Conservation (phyloP, 2,113 vertebrate species). For the Oryzias woworae region DNA sequence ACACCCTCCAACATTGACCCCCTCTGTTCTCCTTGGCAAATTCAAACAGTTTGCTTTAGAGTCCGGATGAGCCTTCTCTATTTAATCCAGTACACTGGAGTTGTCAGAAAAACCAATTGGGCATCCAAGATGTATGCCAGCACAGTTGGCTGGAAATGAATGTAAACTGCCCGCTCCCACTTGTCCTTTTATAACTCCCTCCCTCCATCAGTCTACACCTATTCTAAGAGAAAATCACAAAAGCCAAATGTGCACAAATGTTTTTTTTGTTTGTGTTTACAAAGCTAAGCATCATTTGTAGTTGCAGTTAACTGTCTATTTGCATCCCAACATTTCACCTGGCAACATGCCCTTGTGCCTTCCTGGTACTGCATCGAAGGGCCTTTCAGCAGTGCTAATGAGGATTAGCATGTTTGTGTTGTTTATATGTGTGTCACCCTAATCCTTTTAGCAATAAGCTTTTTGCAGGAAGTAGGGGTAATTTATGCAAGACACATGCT, state of each 20-base stretch:
- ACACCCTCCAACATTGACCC: slow-evolving; percentile 62
- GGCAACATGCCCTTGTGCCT: slow-evolving; percentile 36
- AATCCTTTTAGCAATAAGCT: slow-evolving; percentile 80
- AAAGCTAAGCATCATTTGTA: slow-evolving; percentile 37
- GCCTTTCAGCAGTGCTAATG: slow-evolving; percentile 77
- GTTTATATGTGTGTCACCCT: slow-evolving; percentile 78
- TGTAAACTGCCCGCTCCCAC: slow-evolving; percentile 28
- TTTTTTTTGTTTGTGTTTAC: slow-evolving; percentile 11
- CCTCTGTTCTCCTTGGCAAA: slow-evolving; percentile 76
- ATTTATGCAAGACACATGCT: slow-evolving; percentile 67
- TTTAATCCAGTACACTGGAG: slow-evolving; percentile 80
- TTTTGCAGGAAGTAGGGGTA: slow-evolving; percentile 70
- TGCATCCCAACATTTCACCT: slow-evolving; percentile 41
- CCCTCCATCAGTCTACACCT: slow-evolving; percentile 47
- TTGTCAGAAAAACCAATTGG: slow-evolving; percentile 74
- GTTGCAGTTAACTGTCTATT: slow-evolving; percentile 36
- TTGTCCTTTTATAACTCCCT: slow-evolving; percentile 35
- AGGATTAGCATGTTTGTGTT: slow-evolving; percentile 82
- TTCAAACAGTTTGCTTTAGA: slow-evolving; percentile 79
- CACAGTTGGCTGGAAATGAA: slow-evolving; percentile 57
- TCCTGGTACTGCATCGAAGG: slow-evolving; percentile 58
- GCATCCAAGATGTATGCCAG: slow-evolving; percentile 58
- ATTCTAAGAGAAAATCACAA: slow-evolving; percentile 22
- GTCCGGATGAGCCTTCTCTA: slow-evolving; percentile 74
- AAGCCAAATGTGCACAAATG: slow-evolving; percentile 10